A percentile compares a stretch with the other conserved stretches of the same genome.
phyloP scores from a whole-genome alignment of 1,140 invertebrate species.

The Zaprionus africanus region DNA sequence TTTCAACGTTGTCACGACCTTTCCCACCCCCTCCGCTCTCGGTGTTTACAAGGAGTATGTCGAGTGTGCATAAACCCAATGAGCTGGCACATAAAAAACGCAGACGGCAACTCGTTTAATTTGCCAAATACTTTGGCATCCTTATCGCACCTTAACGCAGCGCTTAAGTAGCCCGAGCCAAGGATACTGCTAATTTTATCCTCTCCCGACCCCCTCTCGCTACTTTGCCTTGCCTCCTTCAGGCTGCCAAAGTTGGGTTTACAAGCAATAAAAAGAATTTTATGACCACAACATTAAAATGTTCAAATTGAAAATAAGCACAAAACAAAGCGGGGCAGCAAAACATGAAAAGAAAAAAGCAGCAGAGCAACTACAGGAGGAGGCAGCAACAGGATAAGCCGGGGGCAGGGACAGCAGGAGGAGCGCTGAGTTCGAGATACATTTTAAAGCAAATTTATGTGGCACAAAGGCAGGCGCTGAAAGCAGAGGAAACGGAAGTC shows the following conservation, averaged over 20 bases:
- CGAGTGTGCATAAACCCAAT: slow-evolving; percentile 47
- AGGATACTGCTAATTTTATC: slow-evolving; percentile 73
- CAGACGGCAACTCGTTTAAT: slow-evolving; percentile 58
- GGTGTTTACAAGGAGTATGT: neutral
- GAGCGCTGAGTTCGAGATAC: slow-evolving; percentile 53
- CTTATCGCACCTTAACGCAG: slow-evolving; percentile 75
- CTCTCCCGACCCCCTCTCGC: no score
- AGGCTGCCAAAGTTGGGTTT: slow-evolving; percentile 57
- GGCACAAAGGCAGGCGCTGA: slow-evolving; percentile 74
- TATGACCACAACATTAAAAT: slow-evolving; percentile 83
- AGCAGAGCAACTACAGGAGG: slow-evolving; percentile 25
- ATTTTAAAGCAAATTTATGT: slow-evolving; percentile 81
- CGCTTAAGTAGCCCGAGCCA: slow-evolving; percentile 64
- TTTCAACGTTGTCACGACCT: slow-evolving; percentile 28
- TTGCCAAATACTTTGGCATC: slow-evolving; percentile 66
- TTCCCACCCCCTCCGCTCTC: no score
- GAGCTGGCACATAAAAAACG: slow-evolving; percentile 43
- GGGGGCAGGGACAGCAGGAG: neutral
- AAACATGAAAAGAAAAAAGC: slow-evolving; percentile 70
- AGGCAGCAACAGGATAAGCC: slow-evolving; percentile 24
- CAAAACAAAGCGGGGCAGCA: slow-evolving; percentile 64
- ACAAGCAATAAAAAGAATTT: slow-evolving; percentile 82
- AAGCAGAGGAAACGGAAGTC: slow-evolving; percentile 67
- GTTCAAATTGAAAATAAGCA: slow-evolving; percentile 81
- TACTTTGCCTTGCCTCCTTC: no score